Evolutionary conservation across 2,113 vertebrate genomes (phyloP).

Genomic region (Dasyprocta punctata): DNA sequence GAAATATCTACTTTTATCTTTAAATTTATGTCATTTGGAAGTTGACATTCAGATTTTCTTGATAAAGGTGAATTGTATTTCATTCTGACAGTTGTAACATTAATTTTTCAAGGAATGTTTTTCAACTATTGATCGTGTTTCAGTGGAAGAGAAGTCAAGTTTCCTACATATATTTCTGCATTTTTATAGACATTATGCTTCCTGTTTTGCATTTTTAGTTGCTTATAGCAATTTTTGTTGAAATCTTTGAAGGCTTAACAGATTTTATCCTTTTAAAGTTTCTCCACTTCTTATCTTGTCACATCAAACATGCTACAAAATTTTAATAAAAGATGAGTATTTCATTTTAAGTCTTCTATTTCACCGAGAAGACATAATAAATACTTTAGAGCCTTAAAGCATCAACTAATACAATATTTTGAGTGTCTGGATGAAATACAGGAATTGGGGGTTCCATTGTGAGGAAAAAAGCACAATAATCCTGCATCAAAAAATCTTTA

Average conservation of each 20-base stretch:
- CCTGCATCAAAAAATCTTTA: not conserved
- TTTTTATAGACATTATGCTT: conserved; percentile 6
- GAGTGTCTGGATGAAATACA: not conserved
- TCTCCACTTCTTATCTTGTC: conserved; percentile 49
- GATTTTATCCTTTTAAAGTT: conserved; percentile 45
- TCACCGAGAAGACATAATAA: not conserved
- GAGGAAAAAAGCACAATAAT: not conserved
- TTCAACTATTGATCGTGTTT: conserved; percentile 42
- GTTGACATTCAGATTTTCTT: conserved; percentile 65
- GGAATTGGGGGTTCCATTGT: not conserved
- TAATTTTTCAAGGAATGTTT: conserved; percentile 57
- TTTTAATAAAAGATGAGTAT: conserved; percentile 56
- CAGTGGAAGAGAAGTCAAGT: conserved; percentile 51
- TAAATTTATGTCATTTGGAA: conserved; percentile 70
- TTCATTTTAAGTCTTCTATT: conserved; percentile 44
- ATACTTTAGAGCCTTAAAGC: conserved; percentile 4
- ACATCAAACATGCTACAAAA: conserved; percentile 25
- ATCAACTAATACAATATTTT: not conserved
- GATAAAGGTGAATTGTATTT: conserved; percentile 61
- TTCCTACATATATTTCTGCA: not conserved
- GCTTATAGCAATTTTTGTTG: conserved; percentile 13
- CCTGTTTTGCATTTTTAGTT: conserved; percentile 47
- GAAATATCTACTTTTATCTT: conserved; percentile 52
- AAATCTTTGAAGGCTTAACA: conserved; percentile 3
- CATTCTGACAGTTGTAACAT: conserved; percentile 66